phyloP scores from a whole-genome alignment of 2,797 vertebrate genomes.

The Manis crassicaudata region DNA sequence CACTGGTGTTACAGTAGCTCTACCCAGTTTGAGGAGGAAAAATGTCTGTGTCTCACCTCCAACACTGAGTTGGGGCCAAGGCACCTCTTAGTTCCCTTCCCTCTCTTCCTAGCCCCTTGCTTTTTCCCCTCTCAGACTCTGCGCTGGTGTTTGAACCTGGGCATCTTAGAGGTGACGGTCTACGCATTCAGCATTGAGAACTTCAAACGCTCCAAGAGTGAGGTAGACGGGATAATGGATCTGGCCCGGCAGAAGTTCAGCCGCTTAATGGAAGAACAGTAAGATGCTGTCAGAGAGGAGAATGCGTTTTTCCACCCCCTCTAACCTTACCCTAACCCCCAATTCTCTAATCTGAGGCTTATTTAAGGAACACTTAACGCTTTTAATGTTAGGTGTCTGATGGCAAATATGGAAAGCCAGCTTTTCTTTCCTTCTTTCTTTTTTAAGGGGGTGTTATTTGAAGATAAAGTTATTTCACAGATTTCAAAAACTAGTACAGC shows the following conservation, averaged over 20 bases:
- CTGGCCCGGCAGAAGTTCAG: conserved; percentile 96
- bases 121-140: conserved; percentile 88
- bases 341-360: neutral
- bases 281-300: conserved; percentile 77
- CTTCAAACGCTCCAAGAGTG: conserved; percentile 96
- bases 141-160: conserved; percentile 96
- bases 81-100: neutral
- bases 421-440: neutral
- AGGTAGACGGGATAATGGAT: conserved; percentile 97
- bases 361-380: neutral
- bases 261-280: conserved; percentile 95
- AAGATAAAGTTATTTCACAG: conserved; percentile 31
- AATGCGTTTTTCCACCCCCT: neutral
- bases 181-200: conserved; percentile 99
- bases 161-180: conserved; percentile 96
- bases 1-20: neutral
- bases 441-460: neutral
- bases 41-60: neutral
- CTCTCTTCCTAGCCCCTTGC: neutral
- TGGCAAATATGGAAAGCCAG: neutral
- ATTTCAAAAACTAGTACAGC: neutral
- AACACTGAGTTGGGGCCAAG: neutral
- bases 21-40: neutral
- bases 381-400: conserved; percentile 12
- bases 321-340: neutral